Base-by-base conservation (phyloP, 2,888 invertebrate species). In the Platycnemis pennipes region DNA sequence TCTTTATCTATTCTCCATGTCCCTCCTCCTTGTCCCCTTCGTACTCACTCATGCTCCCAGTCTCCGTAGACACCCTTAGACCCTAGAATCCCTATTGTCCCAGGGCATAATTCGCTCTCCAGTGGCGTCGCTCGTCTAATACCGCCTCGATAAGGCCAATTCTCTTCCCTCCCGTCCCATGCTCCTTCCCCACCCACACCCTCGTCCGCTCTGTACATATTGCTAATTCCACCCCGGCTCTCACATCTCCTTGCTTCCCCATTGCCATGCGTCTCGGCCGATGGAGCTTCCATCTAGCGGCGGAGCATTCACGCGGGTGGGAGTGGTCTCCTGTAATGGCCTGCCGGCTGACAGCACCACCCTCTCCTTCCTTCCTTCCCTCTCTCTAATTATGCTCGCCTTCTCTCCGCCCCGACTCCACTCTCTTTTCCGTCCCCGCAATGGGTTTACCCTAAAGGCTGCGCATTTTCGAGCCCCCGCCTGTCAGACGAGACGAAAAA, bases 121-220 rank as follows among this genome's bases (percentile, higher is more conserved):
- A 77, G 77, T 77, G 77, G 77, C 77, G 37, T 37, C 77, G 77
- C 31, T 77, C 37, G 13, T n/a, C 31, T 77, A 77, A 37, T 37
- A 26, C 77, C 77, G 77, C 16, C 77, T 77, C 77, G 77, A 77
- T 77, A 26, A n/a, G 63, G 63, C 63, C 63, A 63, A 63, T 63
- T 44, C 42, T 86, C 86, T 44, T 44, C 44, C 86, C 42, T n/a
- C 4, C 5, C 4, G 26, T 4, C 87, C 26, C 45, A 44, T 3
- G 5, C n/a, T 3, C 87, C 4, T 46, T 11, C 45, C 45, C 44
- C 46, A 45, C 13, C 46, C 26, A 22, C 26, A 22, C n/a, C 44
- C 4, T 22, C 44, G 22, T 2, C 86, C 44, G 5, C 42, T 87
- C 87, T 22, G n/a, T 13, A 46, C 87, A 46, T 44, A n/a, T 46